phyloP scores from a whole-genome alignment of 2,113 vertebrate species.

The Mus pahari region DNA sequence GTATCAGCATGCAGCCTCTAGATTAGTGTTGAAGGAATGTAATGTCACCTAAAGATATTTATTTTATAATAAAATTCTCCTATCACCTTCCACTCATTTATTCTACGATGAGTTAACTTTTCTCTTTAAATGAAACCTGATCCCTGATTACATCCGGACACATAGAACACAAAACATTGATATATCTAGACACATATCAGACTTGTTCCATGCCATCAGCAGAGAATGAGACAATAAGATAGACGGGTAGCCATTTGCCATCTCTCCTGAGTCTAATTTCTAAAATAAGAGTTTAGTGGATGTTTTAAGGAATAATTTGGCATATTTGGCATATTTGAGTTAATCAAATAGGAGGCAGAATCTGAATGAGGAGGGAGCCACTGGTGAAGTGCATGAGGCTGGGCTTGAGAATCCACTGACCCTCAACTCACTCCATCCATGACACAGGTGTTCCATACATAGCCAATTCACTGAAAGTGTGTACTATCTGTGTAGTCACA shows the following conservation, averaged over 20 bases:
- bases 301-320: neutral
- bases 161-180: neutral
- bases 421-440: neutral
- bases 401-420: neutral
- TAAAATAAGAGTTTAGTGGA: neutral
- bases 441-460: conserved; percentile 59
- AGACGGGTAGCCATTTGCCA: neutral
- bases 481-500: conserved; percentile 84
- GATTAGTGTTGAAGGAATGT: neutral
- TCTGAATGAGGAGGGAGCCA: neutral
- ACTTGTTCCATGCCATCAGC: neutral
- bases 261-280: neutral
- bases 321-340: neutral
- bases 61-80: neutral
- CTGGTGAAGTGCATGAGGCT: neutral
- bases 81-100: neutral
- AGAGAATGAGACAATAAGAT: neutral
- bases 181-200: neutral
- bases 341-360: neutral
- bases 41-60: neutral
- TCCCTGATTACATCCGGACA: neutral
- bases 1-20: neutral
- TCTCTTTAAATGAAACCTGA: conserved; percentile 28
- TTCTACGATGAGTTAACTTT: neutral
- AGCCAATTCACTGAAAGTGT: conserved; percentile 80